Evolutionary conservation across 2,797 vertebrate genomes (phyloP), one percentile per base, ranked within the genome.

Genomic region (Remorina albescens): DNA sequence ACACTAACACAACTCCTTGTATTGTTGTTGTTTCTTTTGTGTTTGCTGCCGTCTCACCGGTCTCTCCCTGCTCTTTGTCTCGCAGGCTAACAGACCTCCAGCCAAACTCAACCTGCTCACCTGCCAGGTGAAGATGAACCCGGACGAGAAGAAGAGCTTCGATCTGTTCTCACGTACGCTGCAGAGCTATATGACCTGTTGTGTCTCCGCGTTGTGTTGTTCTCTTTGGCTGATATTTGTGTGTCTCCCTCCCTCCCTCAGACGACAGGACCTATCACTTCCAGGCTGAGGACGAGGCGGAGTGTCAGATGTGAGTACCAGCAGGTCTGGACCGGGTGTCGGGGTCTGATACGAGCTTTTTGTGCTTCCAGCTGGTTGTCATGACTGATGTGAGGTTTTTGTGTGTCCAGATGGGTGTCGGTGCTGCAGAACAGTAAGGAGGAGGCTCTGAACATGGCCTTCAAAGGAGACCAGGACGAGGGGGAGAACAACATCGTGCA

Each of bases 201-300:
- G 1, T 21, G 10, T 25, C 30, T 4, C 21, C 37, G 13, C 66
- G 2, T 4, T 19, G 23, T 51, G 16, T 8, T 59, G 18, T n/a
- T 54, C 19, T 30, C 54, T n/a, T 30, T 56, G 60, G 74, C 60
- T 41, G 57, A 12, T 23, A 47, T 21, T 61, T 42, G 21, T 65
- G 4, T 46, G 12, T 53, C 18, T 36, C 51, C n/a, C n/a, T 36
- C 51, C n/a, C n/a, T n/a, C n/a, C 1, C 64, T 15, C 92, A 99
- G 98, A 98, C 3, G 96, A 98, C 94, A 93, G 98, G 71, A 99
- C 97, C 0, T 99, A 99, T 81, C 97, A 98, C 93, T 99, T 99
- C 83, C 97, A 98, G 86, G 92, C 96, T 0, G 98, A 99, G 57
- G 98, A 99, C 1, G 98, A 99, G 76, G 93, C 94, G 2, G 97